Percentiles rank a stretch among this genome's conserved stretches.
Conservation (phyloP, 1,140 invertebrate genomes). For the Conus betulinus region DNA sequence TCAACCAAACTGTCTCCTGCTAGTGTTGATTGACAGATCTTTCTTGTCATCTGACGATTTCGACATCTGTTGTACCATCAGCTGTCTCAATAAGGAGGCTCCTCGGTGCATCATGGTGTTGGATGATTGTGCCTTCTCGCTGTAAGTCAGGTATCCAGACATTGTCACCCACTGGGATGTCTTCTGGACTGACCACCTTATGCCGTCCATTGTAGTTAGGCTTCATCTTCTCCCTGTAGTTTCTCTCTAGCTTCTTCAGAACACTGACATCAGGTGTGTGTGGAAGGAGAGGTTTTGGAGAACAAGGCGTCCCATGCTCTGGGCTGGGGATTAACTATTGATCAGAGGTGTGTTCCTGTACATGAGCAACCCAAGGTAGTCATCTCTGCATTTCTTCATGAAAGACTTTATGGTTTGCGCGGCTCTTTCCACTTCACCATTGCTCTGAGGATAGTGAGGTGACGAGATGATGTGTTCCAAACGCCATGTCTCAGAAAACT, state of each 20-base stretch:
- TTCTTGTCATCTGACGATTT: neutral
- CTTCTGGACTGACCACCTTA: no score
- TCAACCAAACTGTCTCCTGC: neutral
- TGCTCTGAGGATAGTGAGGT: neutral
- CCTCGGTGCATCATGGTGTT: neutral
- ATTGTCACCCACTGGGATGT: no score
- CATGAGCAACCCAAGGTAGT: neutral
- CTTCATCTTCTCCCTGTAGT: neutral
- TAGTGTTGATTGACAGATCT: neutral
- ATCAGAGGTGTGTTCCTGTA: neutral
- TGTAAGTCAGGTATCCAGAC: neutral
- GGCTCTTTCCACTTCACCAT: neutral
- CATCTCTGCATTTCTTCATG: neutral
- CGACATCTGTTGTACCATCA: neutral
- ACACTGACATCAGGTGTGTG: neutral
- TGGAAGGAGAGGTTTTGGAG: neutral
- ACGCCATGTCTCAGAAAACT: neutral
- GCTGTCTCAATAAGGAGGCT: neutral
- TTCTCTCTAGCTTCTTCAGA: neutral
- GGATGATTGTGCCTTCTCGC: neutral
- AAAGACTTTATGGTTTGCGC: neutral
- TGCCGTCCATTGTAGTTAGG: no score
- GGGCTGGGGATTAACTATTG: neutral
- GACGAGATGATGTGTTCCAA: neutral
- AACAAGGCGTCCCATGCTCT: neutral